Evolutionary conservation across 1,140 invertebrate genomes (phyloP), one percentile per base, ranked within the genome.

Genomic region (Riptortus pedestris): DNA sequence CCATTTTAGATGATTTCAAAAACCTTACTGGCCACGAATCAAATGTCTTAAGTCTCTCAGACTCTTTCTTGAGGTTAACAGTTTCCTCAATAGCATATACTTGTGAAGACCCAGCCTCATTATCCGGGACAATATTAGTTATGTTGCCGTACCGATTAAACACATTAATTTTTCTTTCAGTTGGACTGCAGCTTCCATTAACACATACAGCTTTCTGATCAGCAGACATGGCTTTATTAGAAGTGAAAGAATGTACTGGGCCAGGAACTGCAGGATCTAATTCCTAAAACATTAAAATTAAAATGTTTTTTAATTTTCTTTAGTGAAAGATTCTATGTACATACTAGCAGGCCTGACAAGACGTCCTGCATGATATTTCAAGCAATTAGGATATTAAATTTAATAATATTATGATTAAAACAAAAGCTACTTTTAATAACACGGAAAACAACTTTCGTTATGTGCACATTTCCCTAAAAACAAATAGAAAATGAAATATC

Each of bases 1-100:
- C 69, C 69, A 71, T 67, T 33, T 65, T 58, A 29, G 45, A 63
- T 29, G 67, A 63, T 20, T 65, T 61, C n/a, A 70, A 51, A 61
- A 69, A 71, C 7, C 51, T 11, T 20, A 71, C 67, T 29, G 68
- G 69, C 69, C 69, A 71, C 33, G 20, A 57, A 60, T 67, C 60
- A 55, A 69, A 69, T 47, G 67, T 65, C 57, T 67, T 66, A 16
- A 69, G 55, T 33, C 69, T 52, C 58, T 69, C 67, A 3, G 57
- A 59, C 57, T 67, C 68, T 29, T 61, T 61, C 26, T 24, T 55
- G 26, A 55, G 51, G 24, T 55, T 55, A 24, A 26, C 51, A 24
- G 51, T 24, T 55, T 55, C 51, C 2, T 55, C 51, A 55, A 26
- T 24, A 55, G 20, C n/a, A 26, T 55, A 24, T 24, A 18, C 22